Percentiles rank a stretch among this genome's conserved stretches.
phyloP scores from a whole-genome alignment of 2,888 invertebrate species.

The Calliscelio sp. region DNA sequence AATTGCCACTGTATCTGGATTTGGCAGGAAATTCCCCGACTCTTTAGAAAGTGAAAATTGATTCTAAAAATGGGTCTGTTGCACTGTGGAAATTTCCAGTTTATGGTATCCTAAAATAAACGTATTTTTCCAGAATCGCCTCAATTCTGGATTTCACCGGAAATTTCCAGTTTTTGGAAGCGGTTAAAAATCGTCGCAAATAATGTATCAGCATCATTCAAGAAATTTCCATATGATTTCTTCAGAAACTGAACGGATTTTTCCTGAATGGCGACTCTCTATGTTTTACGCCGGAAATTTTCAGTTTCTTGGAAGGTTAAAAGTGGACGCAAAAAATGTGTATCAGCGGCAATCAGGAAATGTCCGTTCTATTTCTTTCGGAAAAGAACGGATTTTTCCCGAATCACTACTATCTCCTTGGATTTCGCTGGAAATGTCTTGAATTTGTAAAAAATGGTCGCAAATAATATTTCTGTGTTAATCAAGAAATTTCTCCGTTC shows the following conservation, averaged over 20 bases:
- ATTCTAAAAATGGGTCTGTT: no score
- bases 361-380: no score
- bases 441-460: no score
- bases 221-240: neutral
- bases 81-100: neutral
- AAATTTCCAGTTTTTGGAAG: neutral
- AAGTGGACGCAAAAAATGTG: neutral
- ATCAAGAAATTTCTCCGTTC: no score
- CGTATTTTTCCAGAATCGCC: neutral
- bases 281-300: neutral
- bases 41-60: no score
- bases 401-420: no score
- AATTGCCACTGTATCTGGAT: no score
- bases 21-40: no score
- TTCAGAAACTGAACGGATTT: constrained; percentile 1
- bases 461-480: no score
- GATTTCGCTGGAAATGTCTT: no score
- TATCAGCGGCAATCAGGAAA: neutral
- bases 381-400: no score
- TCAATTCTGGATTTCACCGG: neutral
- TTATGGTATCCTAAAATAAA: neutral
- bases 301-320: neutral
- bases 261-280: neutral
- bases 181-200: neutral
- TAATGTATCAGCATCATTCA: neutral